Base-by-base conservation (phyloP, 1,140 invertebrate genomes). In the Pectinophora gossypiella region DNA sequence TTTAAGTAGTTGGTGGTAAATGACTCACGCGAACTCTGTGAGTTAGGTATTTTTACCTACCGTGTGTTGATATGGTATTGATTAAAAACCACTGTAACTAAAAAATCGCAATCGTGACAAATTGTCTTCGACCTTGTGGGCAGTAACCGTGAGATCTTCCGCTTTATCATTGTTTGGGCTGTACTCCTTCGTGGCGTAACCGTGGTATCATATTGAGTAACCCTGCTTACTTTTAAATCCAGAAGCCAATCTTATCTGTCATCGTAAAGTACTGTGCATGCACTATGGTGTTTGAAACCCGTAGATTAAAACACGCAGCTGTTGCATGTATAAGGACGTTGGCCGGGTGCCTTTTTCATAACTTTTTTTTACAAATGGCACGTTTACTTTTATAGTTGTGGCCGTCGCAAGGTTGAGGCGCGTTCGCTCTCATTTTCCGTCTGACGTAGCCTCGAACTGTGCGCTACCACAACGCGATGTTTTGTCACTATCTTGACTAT, bases 91-190 rank as follows among this genome's bases (percentile, higher is more conserved):
- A n/a, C n/a, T n/a, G n/a, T n/a, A n/a, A n/a, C n/a, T n/a, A n/a
- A n/a, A n/a, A n/a, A n/a, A n/a, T n/a, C n/a, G 27, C 9, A 32
- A 32, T 32, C n/a, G 27, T 32, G 27, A 32, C 27, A 32, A n/a
- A 32, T 32, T 32, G n/a, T n/a, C n/a, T 51, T 38, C 44, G 61
- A 32, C 68, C 70, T 76, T 62, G 70, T 66, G 68, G 51, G 59
- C 64, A 66, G 4, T 54, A 61, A 61, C 67, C 69, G 63, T 72
- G 63, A 71, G 51, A 35, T 23, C 19, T 20, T 32, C 27, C 27
- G 27, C 27, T 32, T 9, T n/a, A n/a, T n/a, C n/a, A n/a, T 38
- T 5, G 19, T 46, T 22, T 46, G 13, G 19, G 23, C 16, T 46
- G 44, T 16, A 46, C 18, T 52, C 56, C n/a, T n/a, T n/a, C n/a